Evolutionary conservation across 2,797 vertebrate species (phyloP).

Genomic region (Poecilia gillii): DNA sequence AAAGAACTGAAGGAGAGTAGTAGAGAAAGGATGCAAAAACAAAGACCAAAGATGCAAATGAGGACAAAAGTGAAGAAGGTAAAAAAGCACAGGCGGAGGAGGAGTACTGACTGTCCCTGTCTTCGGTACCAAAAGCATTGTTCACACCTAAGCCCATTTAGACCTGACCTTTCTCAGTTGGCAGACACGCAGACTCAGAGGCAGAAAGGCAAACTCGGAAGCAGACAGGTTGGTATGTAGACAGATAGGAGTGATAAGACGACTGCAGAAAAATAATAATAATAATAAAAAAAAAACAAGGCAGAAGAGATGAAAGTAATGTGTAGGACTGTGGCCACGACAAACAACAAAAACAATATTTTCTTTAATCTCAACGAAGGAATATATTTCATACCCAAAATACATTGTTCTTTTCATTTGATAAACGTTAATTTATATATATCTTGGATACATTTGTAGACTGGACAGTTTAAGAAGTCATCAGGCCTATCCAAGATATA

Average conservation of each 20-base stretch:
- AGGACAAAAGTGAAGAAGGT: not conserved
- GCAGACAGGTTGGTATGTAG: constrained; percentile 56
- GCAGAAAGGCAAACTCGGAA: constrained; percentile 39
- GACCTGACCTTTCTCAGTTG: constrained; percentile 77
- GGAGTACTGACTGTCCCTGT: constrained; percentile 78
- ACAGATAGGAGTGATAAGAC: constrained; percentile 40
- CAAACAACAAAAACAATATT: not conserved
- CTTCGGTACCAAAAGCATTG: constrained; percentile 90
- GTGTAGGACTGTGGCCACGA: not conserved
- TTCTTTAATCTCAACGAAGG: not conserved
- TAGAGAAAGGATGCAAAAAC: constrained; percentile 24
- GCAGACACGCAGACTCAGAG: constrained; percentile 71
- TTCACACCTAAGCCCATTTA: constrained; percentile 87
- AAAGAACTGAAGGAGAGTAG: constrained; percentile 32
- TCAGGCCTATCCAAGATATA: not conserved
- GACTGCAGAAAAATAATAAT: constrained; percentile 17
- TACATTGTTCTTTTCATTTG: not conserved
- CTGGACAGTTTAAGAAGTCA: not conserved
- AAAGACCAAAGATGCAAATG: constrained; percentile 25
- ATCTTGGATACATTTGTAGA: not conserved
- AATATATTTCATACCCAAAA: not conserved
- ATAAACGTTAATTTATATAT: not conserved
- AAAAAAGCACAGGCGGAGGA: constrained; percentile 8
- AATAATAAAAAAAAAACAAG: not conserved
- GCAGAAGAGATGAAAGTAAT: constrained; percentile 2